Conservation (phyloP, 2,113 vertebrate genomes). For the Glaucidium brasilianum region DNA sequence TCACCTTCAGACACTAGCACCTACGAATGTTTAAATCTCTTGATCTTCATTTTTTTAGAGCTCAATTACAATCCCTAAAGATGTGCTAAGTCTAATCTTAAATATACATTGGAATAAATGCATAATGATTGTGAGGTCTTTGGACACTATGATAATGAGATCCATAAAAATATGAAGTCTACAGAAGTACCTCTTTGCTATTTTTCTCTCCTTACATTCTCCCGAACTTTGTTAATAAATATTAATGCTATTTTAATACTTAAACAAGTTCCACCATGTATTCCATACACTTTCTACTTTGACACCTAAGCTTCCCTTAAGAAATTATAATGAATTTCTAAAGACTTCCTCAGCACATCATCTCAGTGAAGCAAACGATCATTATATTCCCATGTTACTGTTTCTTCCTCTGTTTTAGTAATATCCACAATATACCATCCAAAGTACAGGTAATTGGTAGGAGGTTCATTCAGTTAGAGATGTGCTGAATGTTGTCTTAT, state of each 20-base stretch:
- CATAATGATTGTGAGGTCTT: neutral
- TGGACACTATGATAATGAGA: neutral
- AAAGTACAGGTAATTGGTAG: neutral
- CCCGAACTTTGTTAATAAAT: conserved; percentile 41
- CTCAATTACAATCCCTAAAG: neutral
- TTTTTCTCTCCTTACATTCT: conserved; percentile 16
- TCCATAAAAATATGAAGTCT: conserved; percentile 22
- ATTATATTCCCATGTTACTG: neutral
- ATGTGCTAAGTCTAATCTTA: neutral
- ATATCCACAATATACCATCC: neutral
- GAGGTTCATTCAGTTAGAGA: neutral
- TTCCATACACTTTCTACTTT: neutral
- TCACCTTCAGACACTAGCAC: neutral
- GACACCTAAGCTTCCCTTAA: neutral
- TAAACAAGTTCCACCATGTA: neutral
- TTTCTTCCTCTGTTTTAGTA: neutral
- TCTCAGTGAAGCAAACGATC: neutral
- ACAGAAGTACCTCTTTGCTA: neutral
- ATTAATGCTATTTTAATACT: conserved; percentile 60
- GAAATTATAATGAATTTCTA: neutral
- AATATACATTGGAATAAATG: conserved; percentile 44
- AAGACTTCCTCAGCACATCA: neutral
- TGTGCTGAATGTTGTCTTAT: neutral
- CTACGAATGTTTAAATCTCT: neutral
- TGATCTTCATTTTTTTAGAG: conserved; percentile 1